phyloP scores from a whole-genome alignment of 2,888 invertebrate genomes.

The Ophonus ardosiacus region DNA sequence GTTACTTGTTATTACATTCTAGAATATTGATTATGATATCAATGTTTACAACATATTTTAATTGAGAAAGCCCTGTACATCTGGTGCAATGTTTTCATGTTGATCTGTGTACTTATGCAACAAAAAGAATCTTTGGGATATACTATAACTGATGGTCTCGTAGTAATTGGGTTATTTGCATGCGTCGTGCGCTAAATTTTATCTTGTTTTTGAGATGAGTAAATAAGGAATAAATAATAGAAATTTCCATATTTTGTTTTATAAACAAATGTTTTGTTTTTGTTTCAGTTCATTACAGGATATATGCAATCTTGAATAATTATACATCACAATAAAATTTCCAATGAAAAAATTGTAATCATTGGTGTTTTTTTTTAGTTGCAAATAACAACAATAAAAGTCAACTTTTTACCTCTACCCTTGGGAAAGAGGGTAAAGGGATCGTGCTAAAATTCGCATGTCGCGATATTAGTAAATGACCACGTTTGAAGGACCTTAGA shows the following conservation, averaged over 20 bases:
- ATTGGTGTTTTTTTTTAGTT: no score
- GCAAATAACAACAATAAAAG: no score
- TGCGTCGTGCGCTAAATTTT: not conserved
- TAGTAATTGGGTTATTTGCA: not conserved
- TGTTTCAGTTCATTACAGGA: not conserved
- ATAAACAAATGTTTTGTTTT: not conserved
- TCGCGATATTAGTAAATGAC: no score
- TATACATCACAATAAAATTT: not conserved
- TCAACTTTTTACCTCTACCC: no score
- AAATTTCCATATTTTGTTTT: not conserved
- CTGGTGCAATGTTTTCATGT: not conserved
- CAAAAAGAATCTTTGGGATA: no score
- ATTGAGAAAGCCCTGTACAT: not conserved
- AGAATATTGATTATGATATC: slow-evolving; percentile 5
- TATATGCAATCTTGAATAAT: no score
- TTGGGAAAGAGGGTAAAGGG: no score
- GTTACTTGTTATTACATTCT: not conserved
- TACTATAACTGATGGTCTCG: no score
- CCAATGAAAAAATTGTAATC: not conserved
- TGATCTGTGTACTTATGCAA: no score
- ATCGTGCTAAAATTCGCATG: no score
- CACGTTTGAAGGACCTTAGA: no score
- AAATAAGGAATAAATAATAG: not conserved
- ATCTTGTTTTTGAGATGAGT: not conserved
- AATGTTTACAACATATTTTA: slow-evolving; percentile 31